phyloP scores from a whole-genome alignment of 92 coral and sea anemone species.

The Plumapathes pennacea region DNA sequence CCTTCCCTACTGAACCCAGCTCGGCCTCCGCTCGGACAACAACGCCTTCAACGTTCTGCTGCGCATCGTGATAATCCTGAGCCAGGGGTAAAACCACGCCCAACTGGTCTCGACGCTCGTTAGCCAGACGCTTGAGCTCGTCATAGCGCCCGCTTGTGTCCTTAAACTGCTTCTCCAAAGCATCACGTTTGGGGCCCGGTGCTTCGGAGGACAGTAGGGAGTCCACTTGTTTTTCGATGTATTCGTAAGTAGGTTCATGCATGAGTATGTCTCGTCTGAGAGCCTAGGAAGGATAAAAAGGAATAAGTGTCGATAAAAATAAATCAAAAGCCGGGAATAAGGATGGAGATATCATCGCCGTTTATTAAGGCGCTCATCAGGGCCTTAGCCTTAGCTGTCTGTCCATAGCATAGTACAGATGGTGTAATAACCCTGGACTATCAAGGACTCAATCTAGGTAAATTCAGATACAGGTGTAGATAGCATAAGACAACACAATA shows the following conservation, averaged over 20 bases:
- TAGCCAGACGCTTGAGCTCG: slow-evolving; percentile 54
- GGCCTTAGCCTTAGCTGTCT: too few relatives aligned
- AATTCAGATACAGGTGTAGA: too few relatives aligned
- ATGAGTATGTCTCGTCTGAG: slow-evolving; percentile 63
- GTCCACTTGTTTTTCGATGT: slow-evolving; percentile 55
- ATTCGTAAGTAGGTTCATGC: slow-evolving; percentile 67
- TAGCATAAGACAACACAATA: too few relatives aligned
- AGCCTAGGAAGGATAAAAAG: slow-evolving; percentile 25
- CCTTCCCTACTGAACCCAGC: slow-evolving; percentile 56
- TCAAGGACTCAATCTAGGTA: too few relatives aligned
- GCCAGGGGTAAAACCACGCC: slow-evolving; percentile 88
- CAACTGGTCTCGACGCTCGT: slow-evolving; percentile 64
- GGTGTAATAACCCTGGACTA: too few relatives aligned
- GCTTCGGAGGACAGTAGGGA: slow-evolving; percentile 42
- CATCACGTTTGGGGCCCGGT: slow-evolving; percentile 67
- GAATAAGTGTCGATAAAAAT: too few relatives aligned
- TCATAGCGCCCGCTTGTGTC: slow-evolving; percentile 82
- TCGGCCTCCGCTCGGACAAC: slow-evolving; percentile 72
- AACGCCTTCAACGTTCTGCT: slow-evolving; percentile 87
- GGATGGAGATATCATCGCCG: too few relatives aligned
- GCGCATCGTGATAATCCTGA: slow-evolving; percentile 80
- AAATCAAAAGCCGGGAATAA: too few relatives aligned
- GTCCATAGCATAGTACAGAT: too few relatives aligned
- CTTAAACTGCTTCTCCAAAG: slow-evolving; percentile 49
- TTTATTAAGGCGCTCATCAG: too few relatives aligned